These are phyloP conservation scores for Meandrusa payeni DNA, from an alignment of 2,888 invertebrate species.

Conservation along the genomic window DNA sequence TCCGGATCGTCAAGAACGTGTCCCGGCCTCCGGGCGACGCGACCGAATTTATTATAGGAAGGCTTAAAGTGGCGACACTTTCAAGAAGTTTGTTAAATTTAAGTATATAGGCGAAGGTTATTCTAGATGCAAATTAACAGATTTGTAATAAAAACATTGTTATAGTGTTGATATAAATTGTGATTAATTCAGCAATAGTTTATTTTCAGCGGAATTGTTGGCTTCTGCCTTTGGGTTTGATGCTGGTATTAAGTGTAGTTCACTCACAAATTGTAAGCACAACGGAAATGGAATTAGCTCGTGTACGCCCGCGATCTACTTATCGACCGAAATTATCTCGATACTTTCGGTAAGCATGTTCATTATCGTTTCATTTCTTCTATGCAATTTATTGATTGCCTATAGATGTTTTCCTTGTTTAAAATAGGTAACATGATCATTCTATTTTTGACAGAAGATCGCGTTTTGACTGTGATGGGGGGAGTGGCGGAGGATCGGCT, in stretches of 20 bases:
- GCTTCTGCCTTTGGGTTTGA: slow-evolving; percentile 67
- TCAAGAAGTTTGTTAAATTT: too few relatives aligned
- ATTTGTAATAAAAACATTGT: too few relatives aligned
- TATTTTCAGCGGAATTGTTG: slow-evolving; percentile 62
- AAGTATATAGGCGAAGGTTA: too few relatives aligned
- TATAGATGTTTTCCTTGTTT: not conserved
- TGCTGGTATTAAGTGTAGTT: slow-evolving; percentile 69
- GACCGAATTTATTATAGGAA: too few relatives aligned
- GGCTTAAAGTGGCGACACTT: too few relatives aligned
- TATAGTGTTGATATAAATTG: too few relatives aligned
- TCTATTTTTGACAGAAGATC: slow-evolving; percentile 43
- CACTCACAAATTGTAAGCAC: slow-evolving; percentile 78
- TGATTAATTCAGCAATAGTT: slow-evolving; percentile 18
- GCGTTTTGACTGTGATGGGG: slow-evolving; percentile 66
- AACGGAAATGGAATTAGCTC: slow-evolving; percentile 69
- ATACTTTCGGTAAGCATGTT: slow-evolving; percentile 54
- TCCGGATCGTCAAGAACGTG: too few relatives aligned
- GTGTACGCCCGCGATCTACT: slow-evolving; percentile 63
- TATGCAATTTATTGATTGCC: too few relatives aligned
- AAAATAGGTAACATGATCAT: slow-evolving; percentile 10
- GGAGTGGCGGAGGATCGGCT: slow-evolving; percentile 66
- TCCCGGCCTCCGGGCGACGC: too few relatives aligned
- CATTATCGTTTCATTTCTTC: too few relatives aligned
- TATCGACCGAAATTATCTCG: slow-evolving; percentile 63
- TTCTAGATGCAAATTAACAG: too few relatives aligned